phyloP scores from a whole-genome alignment of 2,888 invertebrate genomes.

The Drosophila parthenogenetica region DNA sequence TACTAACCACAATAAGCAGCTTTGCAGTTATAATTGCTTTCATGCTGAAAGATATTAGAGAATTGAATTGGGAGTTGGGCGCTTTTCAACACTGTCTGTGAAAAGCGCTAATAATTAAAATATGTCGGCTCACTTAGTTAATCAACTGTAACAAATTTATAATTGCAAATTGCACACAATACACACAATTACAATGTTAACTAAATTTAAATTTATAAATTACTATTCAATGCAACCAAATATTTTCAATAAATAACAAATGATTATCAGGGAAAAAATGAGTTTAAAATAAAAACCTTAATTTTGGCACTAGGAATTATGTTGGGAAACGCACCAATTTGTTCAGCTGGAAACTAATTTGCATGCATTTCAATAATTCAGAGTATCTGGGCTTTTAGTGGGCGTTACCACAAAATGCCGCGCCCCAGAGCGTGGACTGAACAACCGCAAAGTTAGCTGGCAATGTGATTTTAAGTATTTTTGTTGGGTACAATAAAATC shows the following conservation, averaged over 20 bases:
- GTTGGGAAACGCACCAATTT: constrained; percentile 32
- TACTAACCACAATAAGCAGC: constrained; percentile 22
- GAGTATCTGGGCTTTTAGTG: constrained; percentile 12
- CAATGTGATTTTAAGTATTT: constrained; percentile 52
- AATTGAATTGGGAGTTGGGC: neutral
- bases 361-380: constrained; percentile 66
- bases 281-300: constrained; percentile 1
- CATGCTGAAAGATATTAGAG: neutral
- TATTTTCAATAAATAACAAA: constrained; percentile 46
- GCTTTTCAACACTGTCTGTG: neutral
- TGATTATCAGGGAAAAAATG: constrained; percentile 21
- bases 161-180: constrained; percentile 18
- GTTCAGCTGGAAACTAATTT: constrained; percentile 61
- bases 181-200: constrained; percentile 18
- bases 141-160: constrained; percentile 1
- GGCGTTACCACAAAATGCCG: constrained; percentile 25
- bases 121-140: neutral
- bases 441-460: constrained; percentile 46
- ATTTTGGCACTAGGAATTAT: neutral
- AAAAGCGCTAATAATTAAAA: neutral
- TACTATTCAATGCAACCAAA: constrained; percentile 20
- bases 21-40: constrained; percentile 54
- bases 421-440: constrained; percentile 13
- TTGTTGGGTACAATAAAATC: constrained; percentile 40
- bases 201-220: constrained; percentile 22